Evolutionary conservation across 2,888 invertebrate species (phyloP).

Genomic region (Thymelicus lineola): DNA sequence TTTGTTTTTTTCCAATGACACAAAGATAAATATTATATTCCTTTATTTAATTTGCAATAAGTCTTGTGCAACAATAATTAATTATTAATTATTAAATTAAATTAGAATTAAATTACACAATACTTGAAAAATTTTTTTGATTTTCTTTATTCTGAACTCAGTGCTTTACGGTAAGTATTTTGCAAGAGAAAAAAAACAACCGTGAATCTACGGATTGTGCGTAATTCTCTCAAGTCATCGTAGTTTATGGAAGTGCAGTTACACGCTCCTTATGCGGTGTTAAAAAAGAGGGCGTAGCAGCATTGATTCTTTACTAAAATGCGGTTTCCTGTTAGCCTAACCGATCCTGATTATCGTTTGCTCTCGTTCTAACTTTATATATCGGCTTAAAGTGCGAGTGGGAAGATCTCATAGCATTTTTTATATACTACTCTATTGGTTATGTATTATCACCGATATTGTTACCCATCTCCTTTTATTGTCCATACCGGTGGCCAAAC

Average conservation of each 20-base stretch:
- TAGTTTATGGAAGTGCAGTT: conserved; percentile 48
- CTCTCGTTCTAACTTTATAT: conserved; percentile 31
- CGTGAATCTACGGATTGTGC: conserved; percentile 3
- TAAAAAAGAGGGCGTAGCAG: conserved; percentile 48
- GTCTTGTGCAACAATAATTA: too few relatives aligned
- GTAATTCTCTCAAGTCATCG: conserved; percentile 13
- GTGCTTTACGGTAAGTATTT: neutral
- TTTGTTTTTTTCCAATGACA: too few relatives aligned
- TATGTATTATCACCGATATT: too few relatives aligned
- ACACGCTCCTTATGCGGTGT: conserved; percentile 47
- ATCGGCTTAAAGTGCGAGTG: conserved; percentile 7
- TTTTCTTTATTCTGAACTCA: too few relatives aligned
- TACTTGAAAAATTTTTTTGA: too few relatives aligned
- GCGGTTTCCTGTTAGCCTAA: conserved; percentile 41
- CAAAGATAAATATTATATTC: too few relatives aligned
- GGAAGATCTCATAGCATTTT: conserved; percentile 5
- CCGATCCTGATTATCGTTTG: conserved; percentile 29
- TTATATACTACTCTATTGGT: too few relatives aligned
- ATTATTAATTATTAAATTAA: too few relatives aligned
- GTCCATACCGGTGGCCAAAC: too few relatives aligned
- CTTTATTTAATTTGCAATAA: too few relatives aligned
- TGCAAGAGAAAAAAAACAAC: neutral
- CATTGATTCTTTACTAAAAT: conserved; percentile 37
- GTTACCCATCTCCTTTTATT: too few relatives aligned
- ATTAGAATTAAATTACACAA: too few relatives aligned